Conservation (phyloP, 2,113 vertebrate genomes). For the Callaeas wilsoni region DNA sequence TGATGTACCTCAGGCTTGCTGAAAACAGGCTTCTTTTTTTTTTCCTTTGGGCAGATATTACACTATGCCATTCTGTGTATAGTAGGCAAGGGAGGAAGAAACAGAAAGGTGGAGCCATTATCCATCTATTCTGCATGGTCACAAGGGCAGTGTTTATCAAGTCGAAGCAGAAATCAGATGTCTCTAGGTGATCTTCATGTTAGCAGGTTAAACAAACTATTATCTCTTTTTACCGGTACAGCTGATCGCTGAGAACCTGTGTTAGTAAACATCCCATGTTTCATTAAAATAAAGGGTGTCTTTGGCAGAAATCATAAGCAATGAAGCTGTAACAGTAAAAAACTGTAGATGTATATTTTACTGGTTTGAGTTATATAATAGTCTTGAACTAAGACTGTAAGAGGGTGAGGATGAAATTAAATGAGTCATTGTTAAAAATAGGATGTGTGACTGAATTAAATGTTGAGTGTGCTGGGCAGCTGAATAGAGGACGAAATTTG, state of each 20-base stretch:
- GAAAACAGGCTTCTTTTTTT: not conserved
- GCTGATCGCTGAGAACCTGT: not conserved
- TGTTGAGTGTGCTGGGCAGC: not conserved
- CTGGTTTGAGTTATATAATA: not conserved
- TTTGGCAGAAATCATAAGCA: not conserved
- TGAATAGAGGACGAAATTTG: not conserved
- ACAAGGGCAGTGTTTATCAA: not conserved
- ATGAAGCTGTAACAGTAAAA: not conserved
- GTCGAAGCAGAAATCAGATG: not conserved
- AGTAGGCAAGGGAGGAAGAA: not conserved
- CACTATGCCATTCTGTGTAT: not conserved
- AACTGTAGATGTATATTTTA: not conserved
- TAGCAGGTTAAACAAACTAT: not conserved
- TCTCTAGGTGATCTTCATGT: not conserved
- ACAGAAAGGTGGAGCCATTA: not conserved
- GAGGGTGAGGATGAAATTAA: constrained; percentile 13
- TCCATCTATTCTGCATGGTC: not conserved
- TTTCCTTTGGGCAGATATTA: not conserved
- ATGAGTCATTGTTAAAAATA: constrained; percentile 47
- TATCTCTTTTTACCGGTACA: not conserved
- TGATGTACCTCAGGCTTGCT: not conserved
- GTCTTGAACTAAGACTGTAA: not conserved
- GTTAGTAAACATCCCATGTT: not conserved
- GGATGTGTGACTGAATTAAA: not conserved
- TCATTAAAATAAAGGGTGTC: not conserved